These are phyloP conservation scores for Euglossa dilemma DNA, from an alignment of 1,140 invertebrate genomes.

Conservation along the genomic window DNA sequence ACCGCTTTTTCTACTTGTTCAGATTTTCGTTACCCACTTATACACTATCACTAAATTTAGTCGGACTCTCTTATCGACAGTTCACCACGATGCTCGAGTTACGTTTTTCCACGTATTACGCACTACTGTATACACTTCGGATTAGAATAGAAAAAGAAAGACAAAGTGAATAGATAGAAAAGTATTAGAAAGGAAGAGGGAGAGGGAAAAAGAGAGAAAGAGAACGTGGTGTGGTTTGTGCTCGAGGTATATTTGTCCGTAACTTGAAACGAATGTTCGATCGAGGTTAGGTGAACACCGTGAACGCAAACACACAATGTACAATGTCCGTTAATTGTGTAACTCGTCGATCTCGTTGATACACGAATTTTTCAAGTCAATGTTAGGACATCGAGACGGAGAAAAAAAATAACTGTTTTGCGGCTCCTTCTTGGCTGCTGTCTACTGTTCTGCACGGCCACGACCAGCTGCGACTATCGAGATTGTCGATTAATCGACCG, in stretches of 20 bases:
- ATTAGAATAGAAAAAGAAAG: background rate
- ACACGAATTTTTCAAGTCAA: slow-evolving; percentile 44
- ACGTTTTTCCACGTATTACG: slow-evolving; percentile 31
- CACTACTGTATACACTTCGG: slow-evolving; percentile 32
- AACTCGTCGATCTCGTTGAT: background rate
- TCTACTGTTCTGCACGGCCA: slow-evolving; percentile 57
- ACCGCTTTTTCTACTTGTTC: background rate
- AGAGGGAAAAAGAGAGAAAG: slow-evolving; percentile 15
- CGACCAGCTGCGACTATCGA: slow-evolving; percentile 27
- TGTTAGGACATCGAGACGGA: slow-evolving; percentile 4
- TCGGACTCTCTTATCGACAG: slow-evolving; percentile 1
- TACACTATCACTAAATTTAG: slow-evolving; percentile 40
- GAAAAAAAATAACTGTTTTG: slow-evolving; percentile 41
- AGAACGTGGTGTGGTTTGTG: background rate
- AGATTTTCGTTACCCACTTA: background rate
- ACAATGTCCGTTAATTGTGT: slow-evolving; percentile 1
- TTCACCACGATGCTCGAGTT: slow-evolving; percentile 5
- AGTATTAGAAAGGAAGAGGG: slow-evolving; percentile 16
- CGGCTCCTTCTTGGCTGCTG: slow-evolving; percentile 37
- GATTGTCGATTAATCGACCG: slow-evolving; percentile 32
- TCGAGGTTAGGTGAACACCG: slow-evolving; percentile 47
- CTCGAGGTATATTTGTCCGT: slow-evolving; percentile 35
- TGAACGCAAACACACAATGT: background rate
- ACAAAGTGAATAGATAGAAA: background rate
- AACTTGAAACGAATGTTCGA: slow-evolving; percentile 37